These are phyloP conservation scores for Drosophila rellima DNA, from an alignment of 2,888 invertebrate species.

Conservation along the genomic window DNA sequence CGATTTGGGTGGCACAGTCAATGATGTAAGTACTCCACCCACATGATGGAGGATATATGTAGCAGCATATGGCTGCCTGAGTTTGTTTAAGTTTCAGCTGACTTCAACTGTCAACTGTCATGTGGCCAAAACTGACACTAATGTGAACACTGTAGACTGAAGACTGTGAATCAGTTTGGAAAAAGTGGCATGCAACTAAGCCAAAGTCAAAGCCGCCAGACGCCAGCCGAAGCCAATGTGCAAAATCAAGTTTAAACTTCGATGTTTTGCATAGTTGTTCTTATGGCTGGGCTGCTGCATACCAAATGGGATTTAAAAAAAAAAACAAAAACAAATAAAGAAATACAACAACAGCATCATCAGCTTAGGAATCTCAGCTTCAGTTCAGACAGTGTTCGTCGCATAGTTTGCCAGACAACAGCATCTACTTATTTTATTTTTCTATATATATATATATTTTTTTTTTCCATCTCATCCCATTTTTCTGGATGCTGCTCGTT, in stretches of 20 bases:
- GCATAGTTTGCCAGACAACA: slow-evolving; percentile 57
- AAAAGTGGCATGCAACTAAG: slow-evolving; percentile 56
- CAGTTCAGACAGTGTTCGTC: slow-evolving; percentile 31
- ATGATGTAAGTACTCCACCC: slow-evolving; percentile 33
- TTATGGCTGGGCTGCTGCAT: slow-evolving; percentile 51
- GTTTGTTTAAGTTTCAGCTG: slow-evolving; percentile 16
- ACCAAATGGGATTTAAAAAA: slow-evolving; percentile 61
- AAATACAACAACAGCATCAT: slow-evolving; percentile 25
- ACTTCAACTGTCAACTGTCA: slow-evolving; percentile 33
- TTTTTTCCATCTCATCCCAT: slow-evolving; percentile 19
- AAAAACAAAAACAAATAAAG: slow-evolving; percentile 19
- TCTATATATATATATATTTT: too few species aligned
- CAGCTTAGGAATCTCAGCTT: slow-evolving; percentile 60
- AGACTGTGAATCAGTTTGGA: slow-evolving; percentile 24
- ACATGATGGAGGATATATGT: background rate
- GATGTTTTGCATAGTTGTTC: slow-evolving; percentile 59
- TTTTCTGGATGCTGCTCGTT: slow-evolving; percentile 28
- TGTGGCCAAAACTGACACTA: slow-evolving; percentile 66
- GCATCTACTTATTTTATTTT: slow-evolving; percentile 53
- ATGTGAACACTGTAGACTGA: slow-evolving; percentile 47
- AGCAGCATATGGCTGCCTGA: slow-evolving; percentile 21
- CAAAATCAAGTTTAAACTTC: slow-evolving; percentile 73
- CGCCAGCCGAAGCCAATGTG: slow-evolving; percentile 45
- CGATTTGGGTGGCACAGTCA: slow-evolving; percentile 53
- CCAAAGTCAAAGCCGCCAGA: slow-evolving; percentile 34